Percentiles rank a stretch among this genome's conserved stretches.
Evolutionary conservation across 2,888 invertebrate genomes (phyloP).

Genomic region (Anarsia innoxiella): DNA sequence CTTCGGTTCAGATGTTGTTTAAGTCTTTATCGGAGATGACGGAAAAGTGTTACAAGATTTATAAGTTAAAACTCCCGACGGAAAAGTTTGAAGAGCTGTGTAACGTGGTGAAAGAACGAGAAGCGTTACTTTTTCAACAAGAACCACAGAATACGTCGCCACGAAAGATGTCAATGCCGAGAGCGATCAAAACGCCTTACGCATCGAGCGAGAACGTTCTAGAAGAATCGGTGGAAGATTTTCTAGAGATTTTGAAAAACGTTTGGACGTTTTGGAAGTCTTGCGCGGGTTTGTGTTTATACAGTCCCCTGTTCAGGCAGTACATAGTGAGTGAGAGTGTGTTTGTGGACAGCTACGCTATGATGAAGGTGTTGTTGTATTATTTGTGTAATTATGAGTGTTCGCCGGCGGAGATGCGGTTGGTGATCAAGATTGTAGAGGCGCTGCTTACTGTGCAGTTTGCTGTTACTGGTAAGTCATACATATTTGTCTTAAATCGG

Average conservation of each 20-base stretch:
- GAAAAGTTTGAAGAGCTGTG: conserved; percentile 45
- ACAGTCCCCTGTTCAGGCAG: conserved; percentile 71
- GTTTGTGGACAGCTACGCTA: conserved; percentile 47
- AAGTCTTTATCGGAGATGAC: conserved; percentile 53
- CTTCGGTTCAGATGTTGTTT: conserved; percentile 61
- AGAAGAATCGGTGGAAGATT: conserved; percentile 36
- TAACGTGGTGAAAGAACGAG: conserved; percentile 40
- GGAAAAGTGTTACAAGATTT: conserved; percentile 51
- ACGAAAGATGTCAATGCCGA: conserved; percentile 25
- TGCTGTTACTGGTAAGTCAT: conserved; percentile 51
- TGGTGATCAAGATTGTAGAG: conserved; percentile 54
- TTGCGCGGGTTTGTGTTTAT: conserved; percentile 67
- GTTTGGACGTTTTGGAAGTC: conserved; percentile 69
- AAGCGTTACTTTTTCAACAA: conserved; percentile 22
- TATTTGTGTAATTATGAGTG: conserved; percentile 33
- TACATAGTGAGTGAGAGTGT: conserved; percentile 51
- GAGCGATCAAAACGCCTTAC: conserved; percentile 24
- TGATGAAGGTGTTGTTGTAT: conserved; percentile 51
- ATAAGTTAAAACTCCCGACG: conserved; percentile 40
- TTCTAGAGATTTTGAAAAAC: conserved; percentile 51
- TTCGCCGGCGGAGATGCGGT: conserved; percentile 33
- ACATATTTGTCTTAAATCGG: too few relatives aligned
- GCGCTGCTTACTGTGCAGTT: conserved; percentile 62
- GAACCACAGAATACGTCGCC: not conserved
- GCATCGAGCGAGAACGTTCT: conserved; percentile 22